These are phyloP conservation scores for Dufourea novaeangliae DNA, from an alignment of 1,140 invertebrate genomes.

Conservation along the genomic window DNA sequence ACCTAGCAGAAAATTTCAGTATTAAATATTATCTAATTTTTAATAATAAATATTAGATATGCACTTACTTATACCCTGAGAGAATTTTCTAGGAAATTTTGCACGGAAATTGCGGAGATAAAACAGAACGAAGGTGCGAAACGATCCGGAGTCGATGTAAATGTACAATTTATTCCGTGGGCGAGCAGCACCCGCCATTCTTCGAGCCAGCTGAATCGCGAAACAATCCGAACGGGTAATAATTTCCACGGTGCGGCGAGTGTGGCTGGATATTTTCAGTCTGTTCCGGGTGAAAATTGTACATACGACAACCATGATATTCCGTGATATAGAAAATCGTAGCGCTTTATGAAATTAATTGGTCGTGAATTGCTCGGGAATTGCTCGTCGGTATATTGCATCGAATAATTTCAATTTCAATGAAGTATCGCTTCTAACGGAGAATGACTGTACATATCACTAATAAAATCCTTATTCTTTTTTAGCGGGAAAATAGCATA, in stretches of 20 bases:
- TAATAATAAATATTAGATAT: background rate
- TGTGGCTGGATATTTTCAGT: background rate
- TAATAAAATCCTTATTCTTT: too few species aligned
- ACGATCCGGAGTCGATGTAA: background rate
- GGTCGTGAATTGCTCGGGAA: background rate
- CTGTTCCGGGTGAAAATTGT: background rate
- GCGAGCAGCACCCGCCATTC: background rate
- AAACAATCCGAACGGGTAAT: background rate
- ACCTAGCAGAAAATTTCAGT: background rate
- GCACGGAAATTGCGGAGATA: background rate
- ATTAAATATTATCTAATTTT: background rate
- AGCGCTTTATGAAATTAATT: background rate
- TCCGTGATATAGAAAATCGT: background rate
- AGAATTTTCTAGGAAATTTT: background rate
- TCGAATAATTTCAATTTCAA: background rate
- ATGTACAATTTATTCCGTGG: constrained; percentile 4
- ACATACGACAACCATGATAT: background rate
- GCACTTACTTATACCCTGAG: too few species aligned
- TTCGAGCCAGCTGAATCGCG: background rate
- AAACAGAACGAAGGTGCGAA: background rate
- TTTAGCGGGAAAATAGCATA: too few species aligned
- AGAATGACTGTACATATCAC: too few species aligned
- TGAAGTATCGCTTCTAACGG: background rate
- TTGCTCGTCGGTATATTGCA: background rate
- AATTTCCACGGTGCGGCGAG: background rate